Conservation (phyloP, 1,140 invertebrate genomes). For the Orussus abietinus region DNA sequence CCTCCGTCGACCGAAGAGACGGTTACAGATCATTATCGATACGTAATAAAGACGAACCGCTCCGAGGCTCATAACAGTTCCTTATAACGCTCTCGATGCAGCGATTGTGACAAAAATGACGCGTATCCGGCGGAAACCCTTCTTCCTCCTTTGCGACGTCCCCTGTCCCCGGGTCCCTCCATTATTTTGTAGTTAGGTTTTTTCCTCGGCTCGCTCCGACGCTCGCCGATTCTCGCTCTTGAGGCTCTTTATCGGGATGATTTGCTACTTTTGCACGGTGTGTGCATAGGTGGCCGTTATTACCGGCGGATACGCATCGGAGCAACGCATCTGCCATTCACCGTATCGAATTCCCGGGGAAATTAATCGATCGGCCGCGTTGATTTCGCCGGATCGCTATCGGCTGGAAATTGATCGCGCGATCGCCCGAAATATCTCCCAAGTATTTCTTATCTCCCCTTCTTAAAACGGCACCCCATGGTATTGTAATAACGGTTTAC, state of each 20-base stretch:
- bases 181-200: constrained; percentile 41
- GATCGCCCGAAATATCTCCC: background rate
- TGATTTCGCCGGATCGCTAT: too few relatives aligned
- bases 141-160: constrained; percentile 25
- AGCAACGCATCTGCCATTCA: constrained; percentile 24
- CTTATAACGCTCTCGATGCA: constrained; percentile 41
- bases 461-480: too few relatives aligned
- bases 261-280: constrained; percentile 29
- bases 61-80: constrained; percentile 14
- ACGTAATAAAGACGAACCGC: constrained; percentile 32
- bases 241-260: constrained; percentile 29
- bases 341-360: constrained; percentile 20
- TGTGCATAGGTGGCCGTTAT: constrained; percentile 9
- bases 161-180: constrained; percentile 20
- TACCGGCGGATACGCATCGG: constrained; percentile 14
- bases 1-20: constrained; percentile 26
- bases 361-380: constrained; percentile 27
- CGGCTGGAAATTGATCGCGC: background rate
- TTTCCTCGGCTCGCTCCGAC: constrained; percentile 21
- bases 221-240: constrained; percentile 17
- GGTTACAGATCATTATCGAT: constrained; percentile 51
- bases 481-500: background rate
- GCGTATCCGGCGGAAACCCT: constrained; percentile 49
- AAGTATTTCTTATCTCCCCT: background rate
- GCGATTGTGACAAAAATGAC: constrained; percentile 54